Base-by-base conservation (phyloP, 1,140 invertebrate species). In the Belonocnema kinseyi region DNA sequence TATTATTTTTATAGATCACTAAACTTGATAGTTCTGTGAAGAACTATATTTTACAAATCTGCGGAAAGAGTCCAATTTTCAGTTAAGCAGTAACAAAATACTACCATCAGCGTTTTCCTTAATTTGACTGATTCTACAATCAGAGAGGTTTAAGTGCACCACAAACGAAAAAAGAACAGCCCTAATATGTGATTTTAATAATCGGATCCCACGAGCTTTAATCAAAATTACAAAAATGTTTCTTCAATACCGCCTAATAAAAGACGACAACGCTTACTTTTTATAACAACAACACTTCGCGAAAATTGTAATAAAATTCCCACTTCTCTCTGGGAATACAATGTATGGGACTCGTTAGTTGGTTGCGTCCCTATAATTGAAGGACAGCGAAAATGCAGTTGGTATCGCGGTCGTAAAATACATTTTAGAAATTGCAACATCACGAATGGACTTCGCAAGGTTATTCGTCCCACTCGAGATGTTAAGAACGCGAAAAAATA, bases 351-450 rank as follows among this genome's bases (percentile, higher is more conserved):
- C 61, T 66, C 61, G 61, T 66, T 66, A 66, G 61, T 66, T 66
- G 61, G 61, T n/a, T 33, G 16, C 61, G 61, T 61, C 21, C 58
- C 19, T 19, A 61, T 66, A 66, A 66, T 66, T 66, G 61, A 66
- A 66, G 61, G 40, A 40, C 61, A 66, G 26, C 61, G 26, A 40
- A 66, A 66, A 66, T 66, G 26, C 14, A 66, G 61, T 21, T 66
- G 61, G 26, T 61, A 66, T 66, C 61, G 40, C n/a, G 61, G 21
- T 66, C 61, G 26, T 66, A 66, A 66, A 66, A 66, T 66, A 66
- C 61, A 66, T 66, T 66, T 66, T 66, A 46, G 33, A 66, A 66
- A 66, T 66, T 66, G 61, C 61, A 66, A 46, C 61, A 66, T 66
- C 61, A 66, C 61, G 33, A 46, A 66, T 66, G 61, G 61, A 66